Evolutionary conservation across 1,140 invertebrate species (phyloP).

Genomic region (Magallana ariakensis): DNA sequence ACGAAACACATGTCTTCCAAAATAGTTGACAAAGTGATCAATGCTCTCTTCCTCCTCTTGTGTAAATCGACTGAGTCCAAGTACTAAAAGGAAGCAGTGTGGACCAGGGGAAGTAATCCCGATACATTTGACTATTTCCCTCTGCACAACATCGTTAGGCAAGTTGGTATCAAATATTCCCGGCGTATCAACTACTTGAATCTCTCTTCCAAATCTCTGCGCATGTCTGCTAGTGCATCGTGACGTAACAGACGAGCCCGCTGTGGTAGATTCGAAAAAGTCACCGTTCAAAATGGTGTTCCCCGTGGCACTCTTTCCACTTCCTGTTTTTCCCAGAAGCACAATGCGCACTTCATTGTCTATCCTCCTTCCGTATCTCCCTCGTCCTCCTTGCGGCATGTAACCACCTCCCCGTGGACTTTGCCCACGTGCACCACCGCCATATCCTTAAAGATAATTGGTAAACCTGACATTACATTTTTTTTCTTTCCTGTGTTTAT

Average conservation of each 20-base stretch:
- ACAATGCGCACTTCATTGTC: constrained; percentile 50
- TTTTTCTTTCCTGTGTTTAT: too few relatives aligned
- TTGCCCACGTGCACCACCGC: background rate
- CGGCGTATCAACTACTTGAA: constrained; percentile 51
- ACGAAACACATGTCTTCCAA: constrained; percentile 37
- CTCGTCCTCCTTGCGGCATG: background rate
- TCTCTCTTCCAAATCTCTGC: constrained; percentile 29
- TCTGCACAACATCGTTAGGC: constrained; percentile 18
- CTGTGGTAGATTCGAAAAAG: background rate
- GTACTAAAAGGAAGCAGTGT: constrained; percentile 41
- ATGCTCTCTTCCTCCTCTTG: constrained; percentile 47
- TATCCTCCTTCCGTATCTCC: background rate
- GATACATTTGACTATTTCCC: constrained; percentile 53
- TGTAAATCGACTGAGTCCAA: constrained; percentile 31
- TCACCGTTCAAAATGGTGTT: constrained; percentile 51
- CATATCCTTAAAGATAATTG: background rate
- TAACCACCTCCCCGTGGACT: too few relatives aligned
- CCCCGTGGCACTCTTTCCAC: constrained; percentile 55
- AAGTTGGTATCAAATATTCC: constrained; percentile 49
- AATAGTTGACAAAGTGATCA: constrained; percentile 30
- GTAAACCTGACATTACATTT: background rate
- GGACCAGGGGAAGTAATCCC: constrained; percentile 47
- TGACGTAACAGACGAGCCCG: constrained; percentile 33
- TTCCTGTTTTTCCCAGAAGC: constrained; percentile 52
- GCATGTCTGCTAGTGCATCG: constrained; percentile 21